Evolutionary conservation across 1,140 invertebrate genomes (phyloP), one percentile per base, ranked within the genome.

Genomic region (Metaphire vulgaris): DNA sequence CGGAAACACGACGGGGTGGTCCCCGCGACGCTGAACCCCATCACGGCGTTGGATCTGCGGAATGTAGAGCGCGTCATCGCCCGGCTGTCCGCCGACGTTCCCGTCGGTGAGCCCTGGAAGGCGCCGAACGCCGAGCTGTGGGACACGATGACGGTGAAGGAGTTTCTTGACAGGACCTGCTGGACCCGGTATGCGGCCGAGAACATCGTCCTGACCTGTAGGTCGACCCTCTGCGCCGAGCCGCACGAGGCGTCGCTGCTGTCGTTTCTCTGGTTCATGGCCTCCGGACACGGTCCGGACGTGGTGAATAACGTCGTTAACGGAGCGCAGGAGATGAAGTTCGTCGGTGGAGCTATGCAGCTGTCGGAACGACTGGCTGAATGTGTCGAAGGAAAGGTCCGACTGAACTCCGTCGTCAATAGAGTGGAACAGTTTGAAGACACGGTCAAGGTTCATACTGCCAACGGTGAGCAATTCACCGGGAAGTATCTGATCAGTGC

Each of bases 171-270:
- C 64, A 80, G 83, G 80, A 77, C 81, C 72, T 79, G 82, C 2
- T 85, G 82, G 82, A 86, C 85, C 76, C 80, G 80, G 84, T 85
- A 81, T n/a, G n/a, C n/a, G n/a, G n/a, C n/a, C n/a, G n/a, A n/a
- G n/a, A n/a, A n/a, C n/a, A n/a, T n/a, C n/a, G 29, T 29, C 14
- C 16, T 21, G 69, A 30, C 14, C 16, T 15, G 69, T 70, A 15
- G 16, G 15, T 15, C 29, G 14, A 16, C 29, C 67, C 73, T 86
- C 1, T 83, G 84, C 1, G 79, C 81, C 32, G 84, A 84, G 70
- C 80, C 84, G 0, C 82, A 83, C 67, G 84, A 86, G 79, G 79
- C 81, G 33, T 87, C 86, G 1, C 72, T 84, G 26, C 79, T 87
- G 2, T 86, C 83, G 82, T 82, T 86, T 29, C 73, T 87, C 12